Evolutionary conservation across 1,140 invertebrate genomes (phyloP), one percentile per base, ranked within the genome.

Genomic region (Artemia franciscana): DNA sequence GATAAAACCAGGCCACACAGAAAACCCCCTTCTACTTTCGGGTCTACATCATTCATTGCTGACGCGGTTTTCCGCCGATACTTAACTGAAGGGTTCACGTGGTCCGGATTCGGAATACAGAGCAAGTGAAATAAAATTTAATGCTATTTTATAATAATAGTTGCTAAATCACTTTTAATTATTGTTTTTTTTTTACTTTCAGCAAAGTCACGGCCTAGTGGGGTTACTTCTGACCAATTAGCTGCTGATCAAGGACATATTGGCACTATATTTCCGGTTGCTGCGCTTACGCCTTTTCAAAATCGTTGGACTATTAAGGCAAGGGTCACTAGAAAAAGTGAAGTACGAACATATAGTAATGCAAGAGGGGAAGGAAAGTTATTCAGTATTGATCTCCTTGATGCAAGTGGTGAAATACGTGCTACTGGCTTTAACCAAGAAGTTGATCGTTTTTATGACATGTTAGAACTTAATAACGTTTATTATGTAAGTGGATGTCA

Each of bases 331-430:
- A 83, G 79, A 65, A 98, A 98, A 72, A 79, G 83, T 5, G 69
- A 74, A 0, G 84, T 97, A 28, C 79, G 85, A 64, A 86, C 83
- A 0, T 96, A 90, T 87, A 88, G 81, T 57, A 98, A 96, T 74
- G 83, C 88, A 0, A 79, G 80, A 60, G 91, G 93, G 0, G 88
- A 93, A 75, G 94, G 93, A 1, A 91, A 90, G 71, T 75, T 98
- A 1, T 98, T 98, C 70, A 88, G 81, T 66, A 84, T 97, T 73
- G 89, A 91, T 73, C 73, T 98, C 0, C 74, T 89, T 60, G 96
- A 99, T 76, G 88, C 94, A 67, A 87, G 81, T 68, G 92, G 92
- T 7, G 91, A 96, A 75, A 97, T 98, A 62, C 76, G 88, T 62
- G 86, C 86, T n/a, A 95, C 92, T 2, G 92, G 82, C 5, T 99